Conservation (phyloP, 2,888 invertebrate species). For the Amphipyra berbera region DNA sequence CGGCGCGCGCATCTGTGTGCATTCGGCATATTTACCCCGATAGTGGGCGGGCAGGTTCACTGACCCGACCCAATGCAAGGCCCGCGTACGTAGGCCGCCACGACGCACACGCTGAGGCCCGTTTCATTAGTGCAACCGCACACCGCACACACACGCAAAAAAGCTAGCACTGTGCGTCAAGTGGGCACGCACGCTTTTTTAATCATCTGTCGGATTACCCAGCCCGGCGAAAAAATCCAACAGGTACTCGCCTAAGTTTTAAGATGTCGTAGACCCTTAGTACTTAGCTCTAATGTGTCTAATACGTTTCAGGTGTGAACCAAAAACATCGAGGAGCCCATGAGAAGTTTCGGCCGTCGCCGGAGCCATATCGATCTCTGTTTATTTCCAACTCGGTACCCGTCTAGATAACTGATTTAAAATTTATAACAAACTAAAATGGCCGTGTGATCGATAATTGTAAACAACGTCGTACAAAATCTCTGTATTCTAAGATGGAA, state of each 20-base stretch:
- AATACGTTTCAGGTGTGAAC: constrained; percentile 29
- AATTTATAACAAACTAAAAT: constrained; percentile 77
- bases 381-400: constrained; percentile 78
- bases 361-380: constrained; percentile 78
- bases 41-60: constrained; percentile 88
- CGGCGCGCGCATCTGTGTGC: constrained; percentile 90
- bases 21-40: constrained; percentile 90
- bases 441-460: constrained; percentile 63
- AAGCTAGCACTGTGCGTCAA: constrained; percentile 86
- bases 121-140: constrained; percentile 85
- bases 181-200: constrained; percentile 84
- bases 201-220: constrained; percentile 68
- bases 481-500: constrained; percentile 8
- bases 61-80: constrained; percentile 89
- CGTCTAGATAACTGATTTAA: constrained; percentile 78
- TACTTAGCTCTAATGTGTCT: constrained; percentile 24
- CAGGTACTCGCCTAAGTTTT: constrained; percentile 59
- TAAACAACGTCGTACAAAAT: constrained; percentile 43
- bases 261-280: constrained; percentile 37
- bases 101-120: constrained; percentile 81
- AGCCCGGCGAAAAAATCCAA: constrained; percentile 53
- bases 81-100: constrained; percentile 85
- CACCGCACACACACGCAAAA: constrained; percentile 76
- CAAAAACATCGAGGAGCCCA: constrained; percentile 51
- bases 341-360: constrained; percentile 62